Percentiles rank a stretch among this genome's conserved stretches.
These are phyloP conservation scores for Coelopa pilipes DNA, from an alignment of 2,888 invertebrate species.

Conservation along the genomic window DNA sequence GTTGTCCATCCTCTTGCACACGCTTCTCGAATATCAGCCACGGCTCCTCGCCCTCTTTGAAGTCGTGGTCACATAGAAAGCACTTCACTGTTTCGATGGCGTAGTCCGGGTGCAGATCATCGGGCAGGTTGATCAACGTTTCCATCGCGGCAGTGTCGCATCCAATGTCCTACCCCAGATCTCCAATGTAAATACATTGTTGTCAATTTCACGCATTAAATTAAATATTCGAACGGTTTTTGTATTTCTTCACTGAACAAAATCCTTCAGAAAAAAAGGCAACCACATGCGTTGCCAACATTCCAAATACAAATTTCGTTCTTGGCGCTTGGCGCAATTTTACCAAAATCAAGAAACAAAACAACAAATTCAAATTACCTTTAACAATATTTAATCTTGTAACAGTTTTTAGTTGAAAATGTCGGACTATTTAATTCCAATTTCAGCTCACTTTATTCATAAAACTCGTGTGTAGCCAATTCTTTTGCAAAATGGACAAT, in stretches of 20 bases:
- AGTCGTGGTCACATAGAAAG: constrained; percentile 48
- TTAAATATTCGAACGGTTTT: neutral
- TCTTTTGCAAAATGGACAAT: neutral
- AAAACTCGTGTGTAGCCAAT: neutral
- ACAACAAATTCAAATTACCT: neutral
- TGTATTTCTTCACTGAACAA: neutral
- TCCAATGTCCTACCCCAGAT: neutral
- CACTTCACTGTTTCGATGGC: constrained; percentile 44
- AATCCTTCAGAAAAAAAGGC: neutral
- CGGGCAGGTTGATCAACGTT: neutral
- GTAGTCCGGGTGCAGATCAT: constrained; percentile 14
- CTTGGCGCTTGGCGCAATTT: constrained; percentile 9
- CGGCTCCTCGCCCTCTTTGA: constrained; percentile 46
- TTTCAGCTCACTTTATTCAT: neutral
- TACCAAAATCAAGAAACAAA: constrained; percentile 13
- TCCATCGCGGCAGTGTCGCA: neutral
- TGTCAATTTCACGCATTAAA: neutral
- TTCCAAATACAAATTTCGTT: constrained; percentile 26
- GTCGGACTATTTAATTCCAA: neutral
- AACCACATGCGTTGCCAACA: constrained; percentile 29
- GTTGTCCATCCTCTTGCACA: constrained; percentile 44
- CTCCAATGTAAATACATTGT: constrained; percentile 7
- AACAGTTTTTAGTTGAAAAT: neutral
- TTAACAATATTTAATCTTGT: neutral
- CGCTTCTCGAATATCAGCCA: constrained; percentile 48